Evolutionary conservation across 2,113 vertebrate species (phyloP).

Genomic region (Motacilla tschutschensis): DNA sequence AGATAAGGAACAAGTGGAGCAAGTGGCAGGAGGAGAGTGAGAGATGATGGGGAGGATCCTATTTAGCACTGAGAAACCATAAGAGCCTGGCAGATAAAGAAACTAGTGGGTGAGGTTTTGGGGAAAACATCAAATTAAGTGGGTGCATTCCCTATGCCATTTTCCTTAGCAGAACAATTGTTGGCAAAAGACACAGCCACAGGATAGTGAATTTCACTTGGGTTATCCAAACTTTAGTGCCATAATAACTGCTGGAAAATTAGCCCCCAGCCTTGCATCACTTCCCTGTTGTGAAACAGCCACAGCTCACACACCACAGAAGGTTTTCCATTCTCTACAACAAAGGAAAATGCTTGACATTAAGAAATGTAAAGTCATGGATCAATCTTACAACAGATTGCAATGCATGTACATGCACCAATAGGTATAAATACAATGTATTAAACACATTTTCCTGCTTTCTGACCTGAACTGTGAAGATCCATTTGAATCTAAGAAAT

Average conservation of each 20-base stretch:
- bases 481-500: not conserved
- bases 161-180: not conserved
- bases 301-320: too few species aligned
- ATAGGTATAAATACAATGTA: not conserved
- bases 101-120: accelerated
- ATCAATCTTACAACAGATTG: not conserved
- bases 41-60: not conserved
- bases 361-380: not conserved
- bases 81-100: not conserved
- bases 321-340: not conserved
- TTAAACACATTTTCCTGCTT: not conserved
- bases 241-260: not conserved
- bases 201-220: not conserved
- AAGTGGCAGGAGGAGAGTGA: not conserved
- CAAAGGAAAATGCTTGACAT: not conserved
- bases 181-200: not conserved
- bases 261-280: not conserved
- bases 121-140: not conserved
- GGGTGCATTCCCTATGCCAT: not conserved
- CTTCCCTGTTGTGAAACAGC: not conserved
- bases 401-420: not conserved
- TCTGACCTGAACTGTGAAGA: not conserved
- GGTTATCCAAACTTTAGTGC: not conserved
- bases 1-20: not conserved
- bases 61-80: not conserved